A percentile compares a stretch with the other conserved stretches of the same genome.
Conservation (phyloP, 1,140 invertebrate species). For the Vanessa tameamea region DNA sequence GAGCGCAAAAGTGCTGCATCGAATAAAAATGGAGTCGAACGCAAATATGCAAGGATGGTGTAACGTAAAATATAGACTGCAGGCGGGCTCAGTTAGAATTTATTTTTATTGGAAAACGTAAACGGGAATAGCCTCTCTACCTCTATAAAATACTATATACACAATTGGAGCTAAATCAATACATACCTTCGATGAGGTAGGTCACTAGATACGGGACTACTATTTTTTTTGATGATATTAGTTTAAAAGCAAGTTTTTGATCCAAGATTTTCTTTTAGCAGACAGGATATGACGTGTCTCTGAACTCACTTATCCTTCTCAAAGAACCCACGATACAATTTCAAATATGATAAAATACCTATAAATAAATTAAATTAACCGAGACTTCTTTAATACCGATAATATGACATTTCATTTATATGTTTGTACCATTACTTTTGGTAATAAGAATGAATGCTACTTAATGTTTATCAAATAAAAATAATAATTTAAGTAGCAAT, state of each 20-base stretch:
- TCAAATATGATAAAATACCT: no score
- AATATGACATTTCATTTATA: no score
- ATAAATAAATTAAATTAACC: no score
- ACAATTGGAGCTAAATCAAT: neutral
- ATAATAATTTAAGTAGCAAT: slow-evolving; percentile 20
- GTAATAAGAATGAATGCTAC: neutral
- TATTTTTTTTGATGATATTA: no score
- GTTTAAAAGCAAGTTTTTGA: no score
- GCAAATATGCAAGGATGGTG: slow-evolving; percentile 71
- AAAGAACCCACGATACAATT: no score
- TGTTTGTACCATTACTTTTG: neutral
- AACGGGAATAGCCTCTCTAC: neutral
- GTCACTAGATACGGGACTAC: neutral
- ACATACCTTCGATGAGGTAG: neutral
- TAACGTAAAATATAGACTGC: slow-evolving; percentile 56
- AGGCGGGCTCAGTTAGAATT: slow-evolving; percentile 45
- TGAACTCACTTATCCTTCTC: no score
- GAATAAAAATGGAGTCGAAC: slow-evolving; percentile 67
- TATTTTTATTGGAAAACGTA: slow-evolving; percentile 49
- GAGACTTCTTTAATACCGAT: no score
- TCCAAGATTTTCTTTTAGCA: no score
- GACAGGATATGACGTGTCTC: no score
- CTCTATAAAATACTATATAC: slow-evolving; percentile 5
- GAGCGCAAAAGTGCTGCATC: slow-evolving; percentile 71
- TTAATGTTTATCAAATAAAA: slow-evolving; percentile 17